Evolutionary conservation across 2,888 invertebrate genomes (phyloP).

Genomic region (Himalopsyche kuldschensis): DNA sequence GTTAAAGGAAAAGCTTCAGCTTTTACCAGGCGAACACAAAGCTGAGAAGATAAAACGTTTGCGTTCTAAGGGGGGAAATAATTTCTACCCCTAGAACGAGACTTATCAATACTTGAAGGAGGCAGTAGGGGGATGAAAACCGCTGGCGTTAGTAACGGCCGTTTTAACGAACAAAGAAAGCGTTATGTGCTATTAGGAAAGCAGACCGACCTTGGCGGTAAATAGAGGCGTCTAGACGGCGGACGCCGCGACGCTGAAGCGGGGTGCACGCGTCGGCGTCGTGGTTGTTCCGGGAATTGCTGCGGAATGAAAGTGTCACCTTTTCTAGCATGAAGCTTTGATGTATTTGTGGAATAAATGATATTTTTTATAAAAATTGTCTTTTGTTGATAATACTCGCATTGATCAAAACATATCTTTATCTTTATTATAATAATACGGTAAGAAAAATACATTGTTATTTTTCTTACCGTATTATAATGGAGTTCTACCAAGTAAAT

Average conservation of each 20-base stretch:
- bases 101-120: neutral
- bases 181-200: constrained; percentile 37
- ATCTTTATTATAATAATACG: too few relatives aligned
- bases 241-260: constrained; percentile 44
- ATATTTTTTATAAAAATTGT: too few relatives aligned
- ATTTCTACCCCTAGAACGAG: neutral
- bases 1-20: constrained; percentile 37
- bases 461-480: too few relatives aligned
- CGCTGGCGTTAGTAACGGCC: constrained; percentile 39
- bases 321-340: neutral
- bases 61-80: constrained; percentile 4
- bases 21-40: constrained; percentile 25
- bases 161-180: constrained; percentile 40
- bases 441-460: too few relatives aligned
- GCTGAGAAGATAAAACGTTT: neutral
- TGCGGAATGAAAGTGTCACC: neutral
- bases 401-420: too few relatives aligned
- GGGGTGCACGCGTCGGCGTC: neutral
- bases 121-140: constrained; percentile 39
- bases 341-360: too few relatives aligned
- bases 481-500: too few relatives aligned
- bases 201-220: constrained; percentile 20
- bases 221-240: constrained; percentile 20
- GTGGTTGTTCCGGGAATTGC: neutral
- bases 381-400: too few relatives aligned